Conservation (phyloP, 2,797 vertebrate genomes). For the Xiphophorus birchmanni region DNA sequence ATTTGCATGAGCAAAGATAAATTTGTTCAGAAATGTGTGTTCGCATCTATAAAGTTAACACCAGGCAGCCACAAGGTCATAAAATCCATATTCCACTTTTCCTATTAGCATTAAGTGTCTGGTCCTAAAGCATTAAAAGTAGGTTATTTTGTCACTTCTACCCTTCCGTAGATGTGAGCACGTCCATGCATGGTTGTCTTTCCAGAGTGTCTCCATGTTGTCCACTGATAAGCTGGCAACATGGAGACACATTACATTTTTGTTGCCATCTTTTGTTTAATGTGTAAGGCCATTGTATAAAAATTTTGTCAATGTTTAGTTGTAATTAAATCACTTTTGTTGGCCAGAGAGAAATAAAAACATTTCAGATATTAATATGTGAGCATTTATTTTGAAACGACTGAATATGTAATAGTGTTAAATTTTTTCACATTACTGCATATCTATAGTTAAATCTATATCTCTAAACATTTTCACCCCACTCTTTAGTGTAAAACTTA, state of each 20-base stretch:
- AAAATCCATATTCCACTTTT: neutral
- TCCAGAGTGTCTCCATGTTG: neutral
- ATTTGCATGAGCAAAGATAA: neutral
- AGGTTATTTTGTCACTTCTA: neutral
- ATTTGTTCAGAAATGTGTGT: neutral
- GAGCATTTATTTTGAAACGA: neutral
- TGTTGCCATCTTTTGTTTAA: neutral
- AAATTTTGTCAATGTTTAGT: neutral
- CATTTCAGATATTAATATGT: neutral
- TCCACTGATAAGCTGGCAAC: neutral
- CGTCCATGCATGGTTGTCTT: neutral
- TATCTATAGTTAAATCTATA: neutral
- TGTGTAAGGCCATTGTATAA: neutral
- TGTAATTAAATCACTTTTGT: neutral
- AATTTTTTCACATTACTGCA: neutral
- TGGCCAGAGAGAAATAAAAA: neutral
- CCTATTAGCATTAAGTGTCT: neutral
- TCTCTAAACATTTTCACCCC: neutral
- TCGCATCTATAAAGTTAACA: neutral
- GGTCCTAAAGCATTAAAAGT: neutral
- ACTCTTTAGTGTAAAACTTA: constrained; percentile 18
- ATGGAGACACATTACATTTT: neutral
- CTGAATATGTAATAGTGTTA: neutral
- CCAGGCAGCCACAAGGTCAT: neutral
- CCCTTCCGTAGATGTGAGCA: neutral